Conservation (phyloP, 1,140 invertebrate species). For the Eufriesea mexicana region DNA sequence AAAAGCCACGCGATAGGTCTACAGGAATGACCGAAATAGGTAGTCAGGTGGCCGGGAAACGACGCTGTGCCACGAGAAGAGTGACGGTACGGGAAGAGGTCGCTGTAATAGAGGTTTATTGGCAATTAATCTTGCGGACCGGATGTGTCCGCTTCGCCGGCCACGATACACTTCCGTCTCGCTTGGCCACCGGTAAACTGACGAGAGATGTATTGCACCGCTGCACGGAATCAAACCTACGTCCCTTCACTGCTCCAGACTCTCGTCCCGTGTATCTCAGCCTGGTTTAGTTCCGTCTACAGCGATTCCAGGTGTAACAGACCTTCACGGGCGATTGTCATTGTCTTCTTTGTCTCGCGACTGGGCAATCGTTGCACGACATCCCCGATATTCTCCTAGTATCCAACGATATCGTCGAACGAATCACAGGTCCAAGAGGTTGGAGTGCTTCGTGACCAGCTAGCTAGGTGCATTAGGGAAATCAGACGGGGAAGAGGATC, state of each 20-base stretch:
- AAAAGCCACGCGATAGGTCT: slow-evolving; percentile 8
- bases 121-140: slow-evolving; percentile 71
- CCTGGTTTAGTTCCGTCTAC: too few relatives aligned
- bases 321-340: too few relatives aligned
- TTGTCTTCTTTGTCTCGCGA: too few relatives aligned
- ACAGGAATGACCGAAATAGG: background rate
- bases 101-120: slow-evolving; percentile 69
- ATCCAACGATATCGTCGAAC: slow-evolving; percentile 24
- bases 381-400: slow-evolving; percentile 20
- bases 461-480: background rate
- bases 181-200: slow-evolving; percentile 60
- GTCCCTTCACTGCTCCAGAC: slow-evolving; percentile 17
- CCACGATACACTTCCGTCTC: slow-evolving; percentile 71
- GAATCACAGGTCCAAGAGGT: background rate
- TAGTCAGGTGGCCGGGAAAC: slow-evolving; percentile 43
- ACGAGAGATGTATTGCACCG: slow-evolving; percentile 67
- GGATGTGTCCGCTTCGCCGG: slow-evolving; percentile 68
- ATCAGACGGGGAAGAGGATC: slow-evolving; percentile 8
- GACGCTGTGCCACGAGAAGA: slow-evolving; percentile 58
- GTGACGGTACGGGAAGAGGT: slow-evolving; percentile 62
- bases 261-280: background rate
- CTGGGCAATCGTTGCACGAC: background rate
- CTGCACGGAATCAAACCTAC: slow-evolving; percentile 65
- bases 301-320: too few relatives aligned
- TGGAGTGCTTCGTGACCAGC: background rate